Base-by-base conservation (phyloP, 1,140 invertebrate species). In the Heterodera schachtii region DNA sequence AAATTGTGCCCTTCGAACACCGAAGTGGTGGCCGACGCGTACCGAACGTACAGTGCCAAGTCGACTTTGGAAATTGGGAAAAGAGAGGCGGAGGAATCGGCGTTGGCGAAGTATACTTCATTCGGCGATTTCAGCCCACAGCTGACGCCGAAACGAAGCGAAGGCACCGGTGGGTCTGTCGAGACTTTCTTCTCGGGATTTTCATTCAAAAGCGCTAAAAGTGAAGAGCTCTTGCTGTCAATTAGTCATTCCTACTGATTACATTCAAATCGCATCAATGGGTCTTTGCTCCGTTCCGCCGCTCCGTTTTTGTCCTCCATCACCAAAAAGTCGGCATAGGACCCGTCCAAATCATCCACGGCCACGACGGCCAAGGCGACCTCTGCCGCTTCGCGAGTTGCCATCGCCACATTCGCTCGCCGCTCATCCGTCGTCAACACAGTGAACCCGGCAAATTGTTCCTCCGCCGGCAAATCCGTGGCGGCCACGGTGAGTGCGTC, bases 91-190 rank as follows among this genome's bases (percentile, higher is more conserved):
- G 41, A 69, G n/a, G 49, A 78, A 47, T 13, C 52, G 77, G 44
- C n/a, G 71, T 31, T 81, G 78, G 21, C 76, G 64, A 78, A 87
- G 73, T 87, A 87, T 31, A 84, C 79, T 57, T 88, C 82, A 21
- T 73, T 71, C 3, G 86, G 80, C 3, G 84, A 88, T 60, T 82
- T 82, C 2, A 87, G 77, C 46, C 86, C 86, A 52, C 52, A 69
- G n/a, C 57, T 77, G 7, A 87, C 73, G 47, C 66, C 67, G 67
- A 85, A 69, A 52, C 47, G 52, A 78, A 8, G 66, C 69, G 66
- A 60, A 43, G 70, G 21, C 57, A 46, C 13, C 46, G 31, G 1
- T 3, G 77, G 13, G 13, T 43, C 9, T n/a, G 70, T n/a, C n/a
- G 21, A 81, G 16, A 41, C 66, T 60, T 52, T 11, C n/a, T 73